Evolutionary conservation across 2,888 invertebrate genomes (phyloP), one percentile per base, ranked within the genome.

Genomic region (Eilema depressum): DNA sequence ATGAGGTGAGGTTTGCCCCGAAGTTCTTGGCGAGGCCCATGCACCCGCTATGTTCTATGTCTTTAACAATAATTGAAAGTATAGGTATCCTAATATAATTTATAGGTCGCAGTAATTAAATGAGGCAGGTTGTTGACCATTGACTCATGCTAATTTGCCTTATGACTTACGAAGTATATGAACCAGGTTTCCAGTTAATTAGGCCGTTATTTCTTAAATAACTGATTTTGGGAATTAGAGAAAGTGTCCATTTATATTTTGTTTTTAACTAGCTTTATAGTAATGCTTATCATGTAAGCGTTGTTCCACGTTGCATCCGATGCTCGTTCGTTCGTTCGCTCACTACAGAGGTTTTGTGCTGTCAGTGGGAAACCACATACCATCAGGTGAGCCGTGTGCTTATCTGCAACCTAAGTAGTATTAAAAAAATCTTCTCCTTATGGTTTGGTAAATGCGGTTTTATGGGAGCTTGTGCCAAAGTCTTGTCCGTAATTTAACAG

Each of bases 141-240:
- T 70, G 70, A 66, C 70, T 66, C 63, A 41, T 41, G 62, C 20
- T 41, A 70, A 66, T 70, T 70, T 70, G 66, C 30, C 63, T 70
- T 66, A 26, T 66, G 65, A 62, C n/a, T 64, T 64, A 53, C 41
- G n/a, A 53, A 53, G n/a, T 53, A 10, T n/a, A n/a, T 53, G 53
- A 53, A 53, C 53, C n/a, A 8, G n/a, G n/a, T n/a, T n/a, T 53
- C 10, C 8, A n/a, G n/a, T n/a, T 20, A 17, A 53, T 53, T 53
- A 53, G 20, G 5, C 20, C 7, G 20, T 47, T 41, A 41, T 41
- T 47, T 47, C 47, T 47, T 47, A 7, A 53, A 53, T n/a, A 10
- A 47, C n/a, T n/a, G n/a, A 53, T 17, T 7, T 47, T 20, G 5
- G 47, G n/a, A 53, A 53, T 53, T 8, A n/a, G 53, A 53, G 53